Evolutionary conservation across 2,888 invertebrate genomes (phyloP).

Genomic region (Phytoseiulus persimilis): DNA sequence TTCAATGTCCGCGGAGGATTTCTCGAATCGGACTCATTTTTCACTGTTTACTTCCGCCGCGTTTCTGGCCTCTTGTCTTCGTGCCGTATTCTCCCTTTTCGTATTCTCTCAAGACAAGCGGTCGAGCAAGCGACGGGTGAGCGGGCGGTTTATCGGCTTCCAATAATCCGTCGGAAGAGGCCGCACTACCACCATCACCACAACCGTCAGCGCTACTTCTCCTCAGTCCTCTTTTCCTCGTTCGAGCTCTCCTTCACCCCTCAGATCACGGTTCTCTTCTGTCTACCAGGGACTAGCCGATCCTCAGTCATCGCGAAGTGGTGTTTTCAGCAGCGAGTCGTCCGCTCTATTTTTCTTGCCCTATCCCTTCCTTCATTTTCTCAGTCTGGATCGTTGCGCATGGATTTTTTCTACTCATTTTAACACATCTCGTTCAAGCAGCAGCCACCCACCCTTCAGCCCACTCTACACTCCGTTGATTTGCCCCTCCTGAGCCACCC

Average conservation of each 20-base stretch:
- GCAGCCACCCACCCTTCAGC: background rate
- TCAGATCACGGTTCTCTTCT: too few relatives aligned
- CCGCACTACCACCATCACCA: background rate
- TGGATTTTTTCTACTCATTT: background rate
- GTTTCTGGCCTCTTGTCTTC: background rate
- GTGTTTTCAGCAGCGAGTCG: background rate
- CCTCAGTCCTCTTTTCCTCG: background rate
- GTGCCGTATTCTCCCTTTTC: conserved; percentile 9
- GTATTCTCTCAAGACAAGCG: background rate
- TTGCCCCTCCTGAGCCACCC: background rate
- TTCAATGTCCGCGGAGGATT: background rate
- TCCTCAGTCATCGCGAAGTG: background rate
- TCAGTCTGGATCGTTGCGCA: background rate
- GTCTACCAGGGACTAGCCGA: background rate
- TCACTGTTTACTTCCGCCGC: conserved; percentile 17
- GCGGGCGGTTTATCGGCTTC: conserved; percentile 20
- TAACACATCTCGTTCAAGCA: background rate
- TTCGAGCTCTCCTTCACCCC: too few relatives aligned
- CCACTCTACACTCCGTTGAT: background rate
- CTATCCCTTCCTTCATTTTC: background rate
- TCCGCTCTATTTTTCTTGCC: background rate
- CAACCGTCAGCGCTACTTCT: background rate
- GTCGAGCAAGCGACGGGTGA: background rate
- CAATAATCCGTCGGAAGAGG: conserved; percentile 17
- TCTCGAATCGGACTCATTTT: conserved; percentile 36